Conservation (phyloP, 2,113 vertebrate genomes). For the Ictalurus furcatus region DNA sequence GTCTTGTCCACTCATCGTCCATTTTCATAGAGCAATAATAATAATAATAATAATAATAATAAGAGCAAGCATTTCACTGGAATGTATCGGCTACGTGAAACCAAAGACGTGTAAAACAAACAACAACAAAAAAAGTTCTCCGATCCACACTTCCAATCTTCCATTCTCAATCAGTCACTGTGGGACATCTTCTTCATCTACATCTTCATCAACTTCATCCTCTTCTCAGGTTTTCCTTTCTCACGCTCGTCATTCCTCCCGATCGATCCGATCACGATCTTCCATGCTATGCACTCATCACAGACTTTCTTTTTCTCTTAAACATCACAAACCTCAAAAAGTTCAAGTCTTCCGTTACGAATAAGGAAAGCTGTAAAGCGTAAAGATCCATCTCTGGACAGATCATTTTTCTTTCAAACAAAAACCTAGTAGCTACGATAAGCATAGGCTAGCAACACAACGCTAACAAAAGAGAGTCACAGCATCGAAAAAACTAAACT, state of each 20-base stretch:
- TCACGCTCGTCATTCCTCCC: not conserved
- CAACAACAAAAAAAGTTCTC: not conserved
- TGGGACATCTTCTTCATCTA: not conserved
- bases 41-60: not conserved
- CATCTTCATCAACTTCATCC: not conserved
- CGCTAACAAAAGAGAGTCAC: not conserved
- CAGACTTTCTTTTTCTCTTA: conserved; percentile 1
- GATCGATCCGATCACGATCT: conserved; percentile 33
- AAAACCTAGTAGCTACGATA: not conserved
- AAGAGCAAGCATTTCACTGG: not conserved
- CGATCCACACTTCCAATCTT: conserved; percentile 35
- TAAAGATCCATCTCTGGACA: not conserved
- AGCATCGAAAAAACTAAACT: too few relatives aligned
- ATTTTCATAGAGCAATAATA: not conserved
- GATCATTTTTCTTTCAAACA: not conserved
- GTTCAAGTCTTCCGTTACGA: conserved; percentile 45
- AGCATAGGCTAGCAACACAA: not conserved
- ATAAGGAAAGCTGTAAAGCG: not conserved
- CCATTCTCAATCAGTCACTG: conserved; percentile 48
- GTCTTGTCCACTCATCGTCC: not conserved
- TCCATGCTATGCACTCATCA: conserved; percentile 40
- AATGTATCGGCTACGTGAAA: conserved; percentile 7
- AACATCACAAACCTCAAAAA: conserved; percentile 35
- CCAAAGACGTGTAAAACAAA: conserved; percentile 39
- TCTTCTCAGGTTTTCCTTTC: conserved; percentile 27